Conservation (phyloP, 2,888 invertebrate genomes). For the Rotaria sp. region DNA sequence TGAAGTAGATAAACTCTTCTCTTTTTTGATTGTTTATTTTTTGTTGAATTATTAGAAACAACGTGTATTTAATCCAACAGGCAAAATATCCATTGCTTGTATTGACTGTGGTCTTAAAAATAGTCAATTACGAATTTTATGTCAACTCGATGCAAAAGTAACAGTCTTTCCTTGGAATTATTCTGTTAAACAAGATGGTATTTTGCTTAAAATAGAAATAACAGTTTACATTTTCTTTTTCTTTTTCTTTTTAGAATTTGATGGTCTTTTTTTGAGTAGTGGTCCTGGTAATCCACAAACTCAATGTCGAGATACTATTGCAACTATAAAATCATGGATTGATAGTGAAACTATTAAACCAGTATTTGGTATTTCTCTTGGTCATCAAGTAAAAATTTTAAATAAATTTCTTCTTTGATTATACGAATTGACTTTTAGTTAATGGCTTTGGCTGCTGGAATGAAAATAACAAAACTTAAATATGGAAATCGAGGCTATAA, state of each 20-base stretch:
- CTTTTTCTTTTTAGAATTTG: conserved; percentile 64
- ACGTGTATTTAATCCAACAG: conserved; percentile 65
- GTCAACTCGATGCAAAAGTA: conserved; percentile 76
- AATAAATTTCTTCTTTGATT: background rate
- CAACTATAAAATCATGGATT: conserved; percentile 61
- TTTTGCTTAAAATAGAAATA: conserved; percentile 61
- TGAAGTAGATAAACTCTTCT: conserved; percentile 37
- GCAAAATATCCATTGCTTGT: conserved; percentile 72
- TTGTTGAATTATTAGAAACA: conserved; percentile 58
- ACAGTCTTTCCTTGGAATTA: conserved; percentile 84
- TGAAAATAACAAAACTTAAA: conserved; percentile 84
- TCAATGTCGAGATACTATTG: conserved; percentile 69
- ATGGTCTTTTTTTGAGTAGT: conserved; percentile 91
- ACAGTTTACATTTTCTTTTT: background rate
- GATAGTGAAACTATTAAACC: conserved; percentile 47
- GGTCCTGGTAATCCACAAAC: conserved; percentile 85
- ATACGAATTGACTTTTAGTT: conserved; percentile 54
- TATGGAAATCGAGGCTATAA: conserved; percentile 98
- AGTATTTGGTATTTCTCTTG: conserved; percentile 93
- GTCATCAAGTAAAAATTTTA: conserved; percentile 66
- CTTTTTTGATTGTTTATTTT: background rate
- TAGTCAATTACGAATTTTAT: conserved; percentile 85
- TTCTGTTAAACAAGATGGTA: conserved; percentile 50
- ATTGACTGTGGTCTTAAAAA: conserved; percentile 92
- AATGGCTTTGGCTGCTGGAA: conserved; percentile 80